Evolutionary conservation across 2,113 vertebrate species (phyloP), one percentile per base, ranked within the genome.

Genomic region (Myxocyprinus asiaticus): DNA sequence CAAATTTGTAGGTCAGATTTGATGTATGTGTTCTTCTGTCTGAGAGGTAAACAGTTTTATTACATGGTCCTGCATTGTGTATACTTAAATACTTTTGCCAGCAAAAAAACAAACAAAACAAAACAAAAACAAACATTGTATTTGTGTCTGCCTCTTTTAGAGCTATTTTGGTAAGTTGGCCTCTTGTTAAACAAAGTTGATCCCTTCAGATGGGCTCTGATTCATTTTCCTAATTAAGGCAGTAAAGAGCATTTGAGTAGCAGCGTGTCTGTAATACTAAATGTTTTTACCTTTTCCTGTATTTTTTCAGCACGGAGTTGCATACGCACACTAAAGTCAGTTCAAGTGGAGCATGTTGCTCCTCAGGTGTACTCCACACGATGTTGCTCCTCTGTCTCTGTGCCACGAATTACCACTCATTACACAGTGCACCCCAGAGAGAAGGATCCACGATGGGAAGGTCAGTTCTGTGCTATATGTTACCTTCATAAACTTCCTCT

Each of bases 381-480:
- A 74, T 48, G 90, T 33, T 92, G 95, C 67, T 89, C 91, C 4
- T 90, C 94, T 0, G 11, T 83, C 44, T 11, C 88, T 0, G 87
- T 91, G 9, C 94, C 97, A 79, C 94, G 86, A 42, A 97, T 99
- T 77, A 99, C 98, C 22, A 97, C 98, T 0, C 98, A 99, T 84
- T 99, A 99, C 82, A 96, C 95, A 2, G 78, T 99, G 83, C 90
- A 91, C 73, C 91, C 96, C 56, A 92, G 97, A 72, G 96, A 98
- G 5, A 95, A 96, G 82, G 98, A 99, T 89, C 84, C 95, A 61
- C 92, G 98, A 91, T 99, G 98, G 98, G 94, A 98, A 92, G 97
- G 98, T 96, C 6, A 70, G 81, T 79, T 45, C 5, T 65, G 10
- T 58, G 6, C 6, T 12, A n/a, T 15, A n/a, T 58, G 5, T n/a